Evolutionary conservation across 2,888 invertebrate genomes (phyloP), one percentile per base, ranked within the genome.

Genomic region (Trypoxylon attenuatum): DNA sequence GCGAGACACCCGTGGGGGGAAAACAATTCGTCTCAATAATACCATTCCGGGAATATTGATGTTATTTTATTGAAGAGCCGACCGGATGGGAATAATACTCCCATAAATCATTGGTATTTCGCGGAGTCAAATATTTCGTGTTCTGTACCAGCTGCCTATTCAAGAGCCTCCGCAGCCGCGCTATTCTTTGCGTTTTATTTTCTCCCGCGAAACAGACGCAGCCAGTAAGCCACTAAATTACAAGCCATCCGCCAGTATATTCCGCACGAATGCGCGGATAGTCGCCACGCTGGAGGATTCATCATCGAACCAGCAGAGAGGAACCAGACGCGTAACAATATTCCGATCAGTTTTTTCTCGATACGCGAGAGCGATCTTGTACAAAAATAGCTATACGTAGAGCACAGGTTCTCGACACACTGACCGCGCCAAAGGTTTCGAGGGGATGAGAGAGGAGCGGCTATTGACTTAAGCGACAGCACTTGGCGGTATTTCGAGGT

Each of bases 1-100:
- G 46, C 10, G 33, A 10, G 50, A 50, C 55, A 56, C 45, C 18
- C n/a, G n/a, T n/a, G n/a, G n/a, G 45, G 13, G 39, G 45, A 58
- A 70, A 70, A 64, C 60, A 69, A 64, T 70, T 55, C 69, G 52
- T 69, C 57, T 60, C 60, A 47, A 57, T 60, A 57, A 57, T 60
- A 51, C 47, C 56, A 39, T 22, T 29, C 54, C 21, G 42, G 27
- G 25, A 52, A 51, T 60, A 60, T 69, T 52, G 56, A 41, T 63
- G 59, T 68, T 69, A 68, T 56, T 69, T 69, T 64, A 69, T 69
- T 51, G 54, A 43, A 45, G 46, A 61, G 51, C 41, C 25, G 29
- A 46, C 22, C 50, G 56, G 33, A 22, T 23, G 45, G 54, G 47
- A 57, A 64, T 64, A 69, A 70, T 61, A 57, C 51, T 5, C 27